Evolutionary conservation across 2,888 invertebrate genomes (phyloP), one percentile per base, ranked within the genome.

Genomic region (Ganaspis brasiliensis): DNA sequence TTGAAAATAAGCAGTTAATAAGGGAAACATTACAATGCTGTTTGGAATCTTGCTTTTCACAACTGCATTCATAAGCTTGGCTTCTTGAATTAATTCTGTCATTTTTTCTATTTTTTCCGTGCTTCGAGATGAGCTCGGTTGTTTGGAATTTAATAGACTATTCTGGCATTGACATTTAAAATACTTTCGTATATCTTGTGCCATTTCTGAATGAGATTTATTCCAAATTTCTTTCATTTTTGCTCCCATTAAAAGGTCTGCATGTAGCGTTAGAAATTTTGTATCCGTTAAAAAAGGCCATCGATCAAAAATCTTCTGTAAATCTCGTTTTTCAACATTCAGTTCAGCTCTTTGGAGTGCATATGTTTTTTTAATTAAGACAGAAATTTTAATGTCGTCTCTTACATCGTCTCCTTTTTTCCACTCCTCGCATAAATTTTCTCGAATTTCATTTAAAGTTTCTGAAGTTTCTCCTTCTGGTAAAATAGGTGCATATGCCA

Each of bases 331-430:
- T 3, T 8, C n/a, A n/a, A 16, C 2, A 35, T 35, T 59, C 37
- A 35, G 16, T 59, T 59, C 35, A 16, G 59, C 35, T 16, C 35
- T 59, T 59, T 35, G 59, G 16, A 35, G 16, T 9, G 35, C 31
- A 35, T 59, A 59, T 16, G 59, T 59, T n/a, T 59, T 31, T 56
- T 16, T 35, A n/a, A 59, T 59, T n/a, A 59, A 9, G 10, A 31
- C 16, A 10, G 16, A 59, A 59, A 59, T 16, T 9, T 59, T 8
- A 35, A 35, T 59, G n/a, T 59, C 10, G n/a, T 16, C 8, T 16
- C 9, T 9, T 59, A 16, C 16, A 9, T 31, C 10, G 14, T 31
- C 26, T 26, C 2, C 16, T 6, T 35, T 59, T 35, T 9, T 35
- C 31, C 35, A 59, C n/a, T 35, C 6, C 16, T 35, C 35, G 16